Percentiles rank a stretch among this genome's conserved stretches.
These are phyloP conservation scores for Turnix velox DNA, from an alignment of 2,113 vertebrate species.

Conservation along the genomic window DNA sequence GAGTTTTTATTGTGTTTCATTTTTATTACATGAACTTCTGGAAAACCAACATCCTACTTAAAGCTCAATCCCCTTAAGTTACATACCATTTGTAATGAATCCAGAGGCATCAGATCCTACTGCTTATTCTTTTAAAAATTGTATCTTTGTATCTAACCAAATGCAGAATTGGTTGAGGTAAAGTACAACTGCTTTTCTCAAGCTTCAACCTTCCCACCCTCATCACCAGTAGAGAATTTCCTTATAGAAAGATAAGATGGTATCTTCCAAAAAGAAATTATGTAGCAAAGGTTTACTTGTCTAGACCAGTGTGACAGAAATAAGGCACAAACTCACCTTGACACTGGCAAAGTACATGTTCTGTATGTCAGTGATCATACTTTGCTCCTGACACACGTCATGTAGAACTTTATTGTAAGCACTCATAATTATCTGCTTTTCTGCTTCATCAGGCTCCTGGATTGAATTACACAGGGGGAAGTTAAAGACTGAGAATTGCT, in stretches of 20 bases:
- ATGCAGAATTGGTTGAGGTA: not conserved
- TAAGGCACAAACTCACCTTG: constrained; percentile 60
- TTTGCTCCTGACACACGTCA: constrained; percentile 64
- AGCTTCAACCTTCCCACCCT: not conserved
- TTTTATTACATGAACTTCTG: not conserved
- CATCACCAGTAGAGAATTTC: not conserved
- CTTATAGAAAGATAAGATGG: not conserved
- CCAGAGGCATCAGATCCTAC: not conserved
- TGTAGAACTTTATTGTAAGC: constrained; percentile 59
- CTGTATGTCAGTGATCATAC: constrained; percentile 53
- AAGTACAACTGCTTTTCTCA: not conserved
- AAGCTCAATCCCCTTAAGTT: not conserved
- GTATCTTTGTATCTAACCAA: not conserved
- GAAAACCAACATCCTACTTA: not conserved
- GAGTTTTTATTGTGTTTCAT: not conserved
- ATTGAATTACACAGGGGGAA: not conserved
- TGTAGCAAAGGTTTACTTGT: not conserved
- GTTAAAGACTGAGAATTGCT: not conserved
- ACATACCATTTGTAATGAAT: not conserved
- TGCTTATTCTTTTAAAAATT: not conserved
- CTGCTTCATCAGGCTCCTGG: constrained; percentile 69
- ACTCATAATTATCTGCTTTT: constrained; percentile 63
- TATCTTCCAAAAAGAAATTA: not conserved
- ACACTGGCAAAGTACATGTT: constrained; percentile 66
- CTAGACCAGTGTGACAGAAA: not conserved